These are phyloP conservation scores for Macrochelys suwanniensis DNA, from an alignment of 2,797 vertebrate species.

Conservation along the genomic window DNA sequence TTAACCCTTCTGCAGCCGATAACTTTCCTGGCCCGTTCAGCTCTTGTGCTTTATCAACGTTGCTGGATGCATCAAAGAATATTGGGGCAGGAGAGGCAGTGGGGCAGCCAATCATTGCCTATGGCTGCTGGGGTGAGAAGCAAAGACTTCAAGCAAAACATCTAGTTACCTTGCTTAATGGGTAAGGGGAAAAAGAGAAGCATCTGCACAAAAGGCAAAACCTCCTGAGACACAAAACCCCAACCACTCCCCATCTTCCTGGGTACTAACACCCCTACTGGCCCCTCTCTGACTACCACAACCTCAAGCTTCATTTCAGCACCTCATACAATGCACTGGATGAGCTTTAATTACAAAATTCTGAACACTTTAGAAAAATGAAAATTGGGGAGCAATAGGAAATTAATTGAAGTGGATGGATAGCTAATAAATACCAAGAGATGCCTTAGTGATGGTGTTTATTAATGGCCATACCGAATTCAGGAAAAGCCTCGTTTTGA, in stretches of 20 bases:
- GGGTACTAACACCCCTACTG: not conserved
- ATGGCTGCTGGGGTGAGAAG: not conserved
- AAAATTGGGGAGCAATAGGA: not conserved
- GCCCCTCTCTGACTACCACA: not conserved
- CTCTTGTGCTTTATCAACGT: not conserved
- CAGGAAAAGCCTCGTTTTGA: slow-evolving; percentile 1
- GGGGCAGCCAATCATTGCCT: accelerated
- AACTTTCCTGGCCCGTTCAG: accelerated
- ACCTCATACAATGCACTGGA: not conserved
- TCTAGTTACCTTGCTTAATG: not conserved
- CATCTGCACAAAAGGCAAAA: not conserved
- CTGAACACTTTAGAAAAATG: accelerated
- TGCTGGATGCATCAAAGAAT: not conserved
- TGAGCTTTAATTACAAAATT: accelerated
- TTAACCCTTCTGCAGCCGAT: not conserved
- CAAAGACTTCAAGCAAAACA: not conserved
- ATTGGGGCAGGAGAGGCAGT: not conserved
- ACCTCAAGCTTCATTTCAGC: not conserved
- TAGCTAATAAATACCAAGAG: not conserved
- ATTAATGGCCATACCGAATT: not conserved
- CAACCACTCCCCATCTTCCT: not conserved
- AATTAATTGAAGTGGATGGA: accelerated
- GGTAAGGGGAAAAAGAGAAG: not conserved
- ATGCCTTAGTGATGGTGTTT: not conserved
- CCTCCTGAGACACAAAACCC: not conserved